Percentiles rank a stretch among this genome's conserved stretches.
Evolutionary conservation across 2,113 vertebrate species (phyloP).

Genomic region (Cinclus mexicanus): DNA sequence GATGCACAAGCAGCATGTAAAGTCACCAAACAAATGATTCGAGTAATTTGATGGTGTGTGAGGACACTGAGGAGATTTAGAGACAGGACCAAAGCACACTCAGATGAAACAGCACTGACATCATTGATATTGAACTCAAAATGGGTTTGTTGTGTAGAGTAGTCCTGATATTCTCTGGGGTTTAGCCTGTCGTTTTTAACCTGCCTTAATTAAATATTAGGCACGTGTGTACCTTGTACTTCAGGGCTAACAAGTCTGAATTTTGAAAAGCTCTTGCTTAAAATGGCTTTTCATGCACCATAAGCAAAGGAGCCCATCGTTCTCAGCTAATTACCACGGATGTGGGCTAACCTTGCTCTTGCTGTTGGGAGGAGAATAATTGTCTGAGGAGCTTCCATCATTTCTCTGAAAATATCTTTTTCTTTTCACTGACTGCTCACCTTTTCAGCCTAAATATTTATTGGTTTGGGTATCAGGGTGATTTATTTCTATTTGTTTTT

Average conservation of each 20-base stretch:
- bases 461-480: not conserved
- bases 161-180: not conserved
- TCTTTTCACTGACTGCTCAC: conserved; percentile 22
- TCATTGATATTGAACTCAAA: not conserved
- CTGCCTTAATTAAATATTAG: not conserved
- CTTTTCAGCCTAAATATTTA: conserved; percentile 28
- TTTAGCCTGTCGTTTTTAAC: not conserved
- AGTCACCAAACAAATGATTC: not conserved
- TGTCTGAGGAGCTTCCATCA: not conserved
- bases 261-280: not conserved
- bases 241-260: not conserved
- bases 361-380: not conserved
- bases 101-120: not conserved
- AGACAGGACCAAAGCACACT: not conserved
- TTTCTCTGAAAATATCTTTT: conserved; percentile 14
- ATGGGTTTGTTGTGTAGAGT: not conserved
- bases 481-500: conserved; percentile 65
- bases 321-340: not conserved
- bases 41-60: not conserved
- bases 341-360: not conserved
- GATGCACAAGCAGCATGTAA: not conserved
- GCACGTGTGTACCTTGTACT: not conserved
- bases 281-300: not conserved
- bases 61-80: not conserved
- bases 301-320: not conserved